Conservation (phyloP, 2,113 vertebrate genomes). For the Cygnus buccinator region DNA sequence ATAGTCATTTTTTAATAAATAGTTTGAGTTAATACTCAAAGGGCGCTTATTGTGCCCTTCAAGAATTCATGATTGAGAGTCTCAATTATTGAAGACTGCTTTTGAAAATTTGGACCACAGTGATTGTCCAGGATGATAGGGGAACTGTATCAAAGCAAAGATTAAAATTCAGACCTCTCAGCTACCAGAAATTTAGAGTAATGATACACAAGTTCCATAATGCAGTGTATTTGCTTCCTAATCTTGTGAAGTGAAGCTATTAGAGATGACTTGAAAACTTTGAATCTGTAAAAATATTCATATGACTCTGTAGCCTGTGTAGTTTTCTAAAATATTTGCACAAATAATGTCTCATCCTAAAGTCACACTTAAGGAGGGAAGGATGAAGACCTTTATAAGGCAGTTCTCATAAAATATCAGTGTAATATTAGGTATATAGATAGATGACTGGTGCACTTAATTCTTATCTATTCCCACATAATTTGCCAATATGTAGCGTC, state of each 20-base stretch:
- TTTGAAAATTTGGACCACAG: background rate
- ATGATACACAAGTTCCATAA: background rate
- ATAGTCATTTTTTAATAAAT: background rate
- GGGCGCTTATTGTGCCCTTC: background rate
- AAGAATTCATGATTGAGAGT: background rate
- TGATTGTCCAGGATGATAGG: background rate
- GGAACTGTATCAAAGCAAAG: background rate
- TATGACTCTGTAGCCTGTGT: background rate
- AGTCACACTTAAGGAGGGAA: background rate
- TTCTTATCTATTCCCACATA: background rate
- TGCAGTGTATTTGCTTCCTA: background rate
- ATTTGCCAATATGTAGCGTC: background rate
- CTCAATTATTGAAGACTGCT: background rate
- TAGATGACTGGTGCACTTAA: background rate
- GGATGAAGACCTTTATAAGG: background rate
- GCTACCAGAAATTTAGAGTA: background rate
- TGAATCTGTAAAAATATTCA: background rate
- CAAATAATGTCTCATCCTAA: background rate
- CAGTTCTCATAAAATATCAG: background rate
- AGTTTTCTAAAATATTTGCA: background rate
- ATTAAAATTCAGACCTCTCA: background rate
- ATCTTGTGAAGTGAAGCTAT: background rate
- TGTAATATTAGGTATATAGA: background rate
- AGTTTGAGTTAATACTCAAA: background rate
- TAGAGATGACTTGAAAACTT: background rate